Evolutionary conservation across 2,797 vertebrate genomes (phyloP).

Genomic region (Cossypha niveicapilla): DNA sequence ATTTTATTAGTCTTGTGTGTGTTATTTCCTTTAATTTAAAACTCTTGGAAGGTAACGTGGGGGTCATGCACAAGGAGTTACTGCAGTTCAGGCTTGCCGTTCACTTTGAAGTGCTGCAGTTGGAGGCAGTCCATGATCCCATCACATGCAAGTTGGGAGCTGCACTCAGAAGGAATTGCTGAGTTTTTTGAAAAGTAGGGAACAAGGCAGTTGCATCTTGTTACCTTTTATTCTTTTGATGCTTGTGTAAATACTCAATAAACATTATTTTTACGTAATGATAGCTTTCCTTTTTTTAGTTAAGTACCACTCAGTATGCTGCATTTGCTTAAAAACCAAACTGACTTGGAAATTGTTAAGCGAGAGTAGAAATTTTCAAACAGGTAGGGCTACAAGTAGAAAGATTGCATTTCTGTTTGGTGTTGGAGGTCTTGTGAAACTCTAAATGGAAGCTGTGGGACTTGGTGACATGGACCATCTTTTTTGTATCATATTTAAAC

Average conservation of each 20-base stretch:
- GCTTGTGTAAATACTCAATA: neutral
- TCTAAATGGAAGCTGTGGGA: neutral
- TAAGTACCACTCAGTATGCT: neutral
- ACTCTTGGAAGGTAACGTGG: neutral
- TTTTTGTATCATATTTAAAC: neutral
- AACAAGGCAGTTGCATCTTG: neutral
- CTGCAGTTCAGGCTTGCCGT: neutral
- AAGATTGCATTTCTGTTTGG: neutral
- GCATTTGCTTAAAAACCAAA: neutral
- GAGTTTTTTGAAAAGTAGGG: conserved; percentile 1
- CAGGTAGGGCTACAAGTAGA: neutral
- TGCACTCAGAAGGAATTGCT: neutral
- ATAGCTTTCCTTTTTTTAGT: neutral
- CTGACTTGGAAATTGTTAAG: neutral
- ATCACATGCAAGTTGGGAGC: neutral
- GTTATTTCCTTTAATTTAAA: conserved; percentile 46
- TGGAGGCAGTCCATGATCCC: neutral
- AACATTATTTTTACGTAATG: neutral
- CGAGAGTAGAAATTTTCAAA: neutral
- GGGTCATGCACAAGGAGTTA: neutral
- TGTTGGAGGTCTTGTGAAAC: neutral
- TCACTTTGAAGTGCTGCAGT: conserved; percentile 17
- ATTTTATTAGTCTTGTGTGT: neutral
- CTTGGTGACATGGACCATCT: neutral
- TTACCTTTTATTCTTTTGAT: neutral